Conservation (phyloP, 2,888 invertebrate genomes). For the Ariolimax columbianus region DNA sequence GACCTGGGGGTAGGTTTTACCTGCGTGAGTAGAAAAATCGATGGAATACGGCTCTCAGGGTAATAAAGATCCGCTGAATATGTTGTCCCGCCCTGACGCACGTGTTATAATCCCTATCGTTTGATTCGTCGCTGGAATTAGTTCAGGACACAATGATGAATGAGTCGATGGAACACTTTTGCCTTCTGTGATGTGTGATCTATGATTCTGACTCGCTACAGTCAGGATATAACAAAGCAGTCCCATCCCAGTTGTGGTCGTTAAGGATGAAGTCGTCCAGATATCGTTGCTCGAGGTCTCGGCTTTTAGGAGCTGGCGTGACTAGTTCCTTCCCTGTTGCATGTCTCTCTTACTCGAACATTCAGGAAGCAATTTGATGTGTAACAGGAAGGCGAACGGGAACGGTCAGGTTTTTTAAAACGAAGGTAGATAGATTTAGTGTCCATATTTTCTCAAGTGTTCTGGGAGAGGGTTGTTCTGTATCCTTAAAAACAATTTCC, state of each 20-base stretch:
- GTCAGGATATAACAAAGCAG: background rate
- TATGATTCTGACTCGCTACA: background rate
- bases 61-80: background rate
- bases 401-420: too few relatives aligned
- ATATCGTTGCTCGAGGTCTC: too few relatives aligned
- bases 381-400: too few relatives aligned
- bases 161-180: background rate
- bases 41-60: background rate
- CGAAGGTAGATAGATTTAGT: background rate
- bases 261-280: too few relatives aligned
- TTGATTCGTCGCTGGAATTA: background rate
- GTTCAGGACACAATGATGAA: background rate
- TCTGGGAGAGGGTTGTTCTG: too few relatives aligned
- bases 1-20: background rate
- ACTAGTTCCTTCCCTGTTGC: too few relatives aligned
- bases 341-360: too few relatives aligned
- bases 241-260: too few relatives aligned
- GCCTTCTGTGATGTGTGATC: background rate
- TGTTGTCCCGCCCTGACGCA: constrained; percentile 9
- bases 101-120: background rate
- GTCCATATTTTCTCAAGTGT: too few relatives aligned
- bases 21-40: constrained; percentile 8
- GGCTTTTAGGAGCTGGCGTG: too few relatives aligned
- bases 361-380: too few relatives aligned
- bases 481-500: too few relatives aligned